These are phyloP conservation scores for Mus pahari DNA, from an alignment of 2,113 vertebrate genomes.

Conservation along the genomic window DNA sequence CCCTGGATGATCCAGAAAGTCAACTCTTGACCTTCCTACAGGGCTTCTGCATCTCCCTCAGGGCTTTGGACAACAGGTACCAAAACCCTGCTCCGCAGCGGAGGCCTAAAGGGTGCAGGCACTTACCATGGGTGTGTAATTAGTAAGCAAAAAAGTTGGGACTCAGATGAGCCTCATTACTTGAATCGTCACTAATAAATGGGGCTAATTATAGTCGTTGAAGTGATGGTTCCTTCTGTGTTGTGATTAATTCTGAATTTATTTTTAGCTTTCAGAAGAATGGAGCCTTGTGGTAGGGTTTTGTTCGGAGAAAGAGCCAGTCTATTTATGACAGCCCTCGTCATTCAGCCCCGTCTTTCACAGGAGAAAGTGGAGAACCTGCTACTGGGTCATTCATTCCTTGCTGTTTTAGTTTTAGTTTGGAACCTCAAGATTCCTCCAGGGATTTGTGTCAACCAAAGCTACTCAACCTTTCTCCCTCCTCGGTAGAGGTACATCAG, in stretches of 20 bases:
- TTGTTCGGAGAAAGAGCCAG: conserved; percentile 59
- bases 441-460: not conserved
- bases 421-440: not conserved
- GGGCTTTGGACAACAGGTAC: not conserved
- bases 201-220: conserved; percentile 78
- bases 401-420: not conserved
- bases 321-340: not conserved
- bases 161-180: conserved; percentile 54
- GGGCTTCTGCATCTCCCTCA: not conserved
- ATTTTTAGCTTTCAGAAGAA: conserved; percentile 80
- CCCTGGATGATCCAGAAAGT: no score
- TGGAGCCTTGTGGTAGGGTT: conserved; percentile 17
- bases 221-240: conserved; percentile 74
- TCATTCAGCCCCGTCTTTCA: not conserved
- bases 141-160: conserved; percentile 72
- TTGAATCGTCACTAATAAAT: conserved; percentile 72
- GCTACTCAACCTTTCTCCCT: not conserved
- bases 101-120: not conserved
- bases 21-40: not conserved
- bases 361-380: not conserved
- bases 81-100: fast-evolving
- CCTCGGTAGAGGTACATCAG: not conserved
- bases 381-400: not conserved
- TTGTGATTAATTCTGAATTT: conserved; percentile 77
- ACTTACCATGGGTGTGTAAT: not conserved